phyloP scores from a whole-genome alignment of 2,113 vertebrate genomes.

The Octodon degus region DNA sequence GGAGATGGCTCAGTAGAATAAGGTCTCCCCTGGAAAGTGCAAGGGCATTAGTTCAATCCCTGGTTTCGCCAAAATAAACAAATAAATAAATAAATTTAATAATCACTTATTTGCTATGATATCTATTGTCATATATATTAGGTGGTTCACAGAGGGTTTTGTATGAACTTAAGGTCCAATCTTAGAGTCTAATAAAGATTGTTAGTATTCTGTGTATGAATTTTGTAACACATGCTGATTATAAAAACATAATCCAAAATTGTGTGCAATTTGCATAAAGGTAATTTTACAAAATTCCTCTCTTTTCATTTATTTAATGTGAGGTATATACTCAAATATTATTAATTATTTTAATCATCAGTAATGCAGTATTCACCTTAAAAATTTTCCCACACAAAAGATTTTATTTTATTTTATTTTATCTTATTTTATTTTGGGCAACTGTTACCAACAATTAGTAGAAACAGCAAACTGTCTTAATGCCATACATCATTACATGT shows the following conservation, averaged over 20 bases:
- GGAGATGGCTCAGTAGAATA: no score
- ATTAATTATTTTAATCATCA: slow-evolving; percentile 77
- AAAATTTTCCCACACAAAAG: slow-evolving; percentile 38
- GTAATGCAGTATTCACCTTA: slow-evolving; percentile 75
- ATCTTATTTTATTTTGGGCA: slow-evolving; percentile 61
- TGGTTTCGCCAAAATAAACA: no score
- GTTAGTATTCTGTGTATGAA: background rate
- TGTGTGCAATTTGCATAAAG: background rate
- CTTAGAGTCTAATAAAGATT: background rate
- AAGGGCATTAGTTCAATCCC: no score
- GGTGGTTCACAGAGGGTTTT: background rate
- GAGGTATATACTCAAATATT: background rate
- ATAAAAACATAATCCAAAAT: slow-evolving; percentile 16
- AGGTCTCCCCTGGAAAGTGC: no score
- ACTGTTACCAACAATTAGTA: slow-evolving; percentile 33
- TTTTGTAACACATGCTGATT: background rate
- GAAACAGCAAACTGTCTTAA: slow-evolving; percentile 45
- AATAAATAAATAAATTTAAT: background rate
- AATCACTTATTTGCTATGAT: background rate
- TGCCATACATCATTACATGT: background rate
- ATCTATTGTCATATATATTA: background rate
- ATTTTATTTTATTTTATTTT: slow-evolving; percentile 65
- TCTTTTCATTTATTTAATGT: slow-evolving; percentile 43
- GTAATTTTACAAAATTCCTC: background rate
- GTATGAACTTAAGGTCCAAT: background rate